Conservation (phyloP, 2,888 invertebrate genomes). For the Caenorhabditis becei region DNA sequence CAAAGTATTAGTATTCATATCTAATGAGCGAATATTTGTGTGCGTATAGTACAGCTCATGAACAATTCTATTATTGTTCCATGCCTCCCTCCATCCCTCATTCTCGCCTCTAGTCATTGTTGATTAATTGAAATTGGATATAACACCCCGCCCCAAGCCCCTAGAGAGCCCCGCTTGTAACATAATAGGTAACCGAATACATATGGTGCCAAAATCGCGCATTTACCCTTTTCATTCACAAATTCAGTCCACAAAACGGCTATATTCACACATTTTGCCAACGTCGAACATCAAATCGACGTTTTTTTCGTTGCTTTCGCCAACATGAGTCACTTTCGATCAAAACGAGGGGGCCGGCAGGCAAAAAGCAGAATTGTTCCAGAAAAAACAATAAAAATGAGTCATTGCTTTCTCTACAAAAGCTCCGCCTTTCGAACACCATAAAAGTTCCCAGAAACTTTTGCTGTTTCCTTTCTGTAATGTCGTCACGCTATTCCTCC, state of each 20-base stretch:
- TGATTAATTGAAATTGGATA: conserved; percentile 61
- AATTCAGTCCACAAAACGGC: background rate
- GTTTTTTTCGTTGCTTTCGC: background rate
- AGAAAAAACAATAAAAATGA: conserved; percentile 52
- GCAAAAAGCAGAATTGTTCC: conserved; percentile 24
- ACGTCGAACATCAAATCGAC: background rate
- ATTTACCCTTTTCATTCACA: conserved; percentile 8
- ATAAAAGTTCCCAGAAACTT: conserved; percentile 30
- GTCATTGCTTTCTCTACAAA: conserved; percentile 21
- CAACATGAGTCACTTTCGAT: conserved; percentile 31
- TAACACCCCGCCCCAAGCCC: background rate
- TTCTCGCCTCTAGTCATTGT: conserved; percentile 41
- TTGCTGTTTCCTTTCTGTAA: conserved; percentile 26
- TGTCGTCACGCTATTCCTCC: conserved; percentile 47
- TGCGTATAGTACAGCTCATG: conserved; percentile 50
- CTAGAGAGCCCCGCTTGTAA: conserved; percentile 21
- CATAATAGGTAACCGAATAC: conserved; percentile 49
- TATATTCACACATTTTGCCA: background rate
- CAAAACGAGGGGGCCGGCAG: conserved; percentile 18
- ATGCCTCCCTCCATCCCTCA: background rate
- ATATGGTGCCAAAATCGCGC: conserved; percentile 35
- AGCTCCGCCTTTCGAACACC: conserved; percentile 29
- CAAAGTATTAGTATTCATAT: background rate
- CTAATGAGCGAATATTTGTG: conserved; percentile 5
- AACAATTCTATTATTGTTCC: conserved; percentile 53